Base-by-base conservation (phyloP, 1,140 invertebrate species). In the Cherax destructor region DNA sequence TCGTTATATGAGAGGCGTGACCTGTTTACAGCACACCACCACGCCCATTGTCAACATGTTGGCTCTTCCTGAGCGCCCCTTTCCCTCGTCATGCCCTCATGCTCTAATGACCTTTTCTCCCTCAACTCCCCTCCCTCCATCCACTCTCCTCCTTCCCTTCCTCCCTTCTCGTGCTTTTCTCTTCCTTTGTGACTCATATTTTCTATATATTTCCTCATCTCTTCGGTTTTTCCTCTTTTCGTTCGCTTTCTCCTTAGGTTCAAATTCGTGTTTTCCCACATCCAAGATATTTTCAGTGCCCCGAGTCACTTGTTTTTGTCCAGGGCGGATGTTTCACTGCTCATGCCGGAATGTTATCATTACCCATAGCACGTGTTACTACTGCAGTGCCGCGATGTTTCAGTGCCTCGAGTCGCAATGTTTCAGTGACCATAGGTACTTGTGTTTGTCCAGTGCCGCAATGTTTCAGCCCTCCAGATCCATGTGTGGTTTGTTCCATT, bases 171-270 rank as follows among this genome's bases (percentile, higher is more conserved):
- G 16, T 61, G 5, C 21, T 24, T 86, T 50, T 77, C 47, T 77
- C 69, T 86, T 50, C 56, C 47, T 56, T n/a, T 56, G n/a, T 52
- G 49, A 56, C 21, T 77, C 74, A 59, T 74, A 78, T 74, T 76
- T 74, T 86, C 85, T 86, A 72, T 78, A 47, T 78, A 77, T 72
- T 52, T 88, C 76, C 47, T 52, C 50, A 30, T 88, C 59, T 81
- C 78, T 80, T 65, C 61, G 47, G 30, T 65, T 18, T 49, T n/a
- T 65, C 47, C 65, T 18, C 65, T 3, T 69, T 21, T 88, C 24
- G 47, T 47, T 78, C 56, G 65, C 77, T 65, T 50, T 56, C 74
- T 21, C 76, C 59, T 50, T n/a, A 74, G 4, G 7, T 3, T 7
- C 4, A 21, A 1, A 74, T 50, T 52, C 11, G 11, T 16, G 41